These are phyloP conservation scores for Heliconius nattereri DNA, from an alignment of 1,140 invertebrate genomes.

Conservation along the genomic window DNA sequence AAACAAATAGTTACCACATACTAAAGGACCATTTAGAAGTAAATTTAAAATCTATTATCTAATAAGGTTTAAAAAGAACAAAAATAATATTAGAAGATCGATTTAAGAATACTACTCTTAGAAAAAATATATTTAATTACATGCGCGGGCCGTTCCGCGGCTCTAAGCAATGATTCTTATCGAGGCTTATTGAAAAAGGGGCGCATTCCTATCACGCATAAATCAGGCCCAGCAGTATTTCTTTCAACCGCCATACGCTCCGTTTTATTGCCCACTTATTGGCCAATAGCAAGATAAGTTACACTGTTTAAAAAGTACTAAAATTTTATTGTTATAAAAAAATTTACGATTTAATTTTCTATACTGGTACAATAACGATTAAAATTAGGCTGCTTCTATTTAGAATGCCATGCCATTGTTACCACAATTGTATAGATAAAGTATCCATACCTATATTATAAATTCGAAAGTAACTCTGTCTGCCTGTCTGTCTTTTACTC, in stretches of 20 bases:
- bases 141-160: conserved; percentile 58
- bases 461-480: no score
- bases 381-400: no score
- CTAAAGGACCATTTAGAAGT: not conserved
- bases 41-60: not conserved
- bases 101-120: conserved; percentile 31
- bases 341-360: not conserved
- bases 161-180: conserved; percentile 76
- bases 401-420: no score
- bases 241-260: conserved; percentile 53
- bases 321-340: not conserved
- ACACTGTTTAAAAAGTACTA: not conserved
- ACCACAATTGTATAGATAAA: no score
- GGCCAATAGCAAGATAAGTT: conserved; percentile 42
- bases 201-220: conserved; percentile 72
- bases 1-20: no score
- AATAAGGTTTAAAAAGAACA: no score
- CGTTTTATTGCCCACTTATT: conserved; percentile 72
- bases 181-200: conserved; percentile 75
- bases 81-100: not conserved
- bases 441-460: no score
- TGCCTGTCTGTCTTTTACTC: no score
- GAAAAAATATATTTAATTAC: conserved; percentile 68
- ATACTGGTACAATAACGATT: no score
- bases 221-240: conserved; percentile 69